Base-by-base conservation (phyloP, 2,113 vertebrate species). In the Bubalus kerabau region DNA sequence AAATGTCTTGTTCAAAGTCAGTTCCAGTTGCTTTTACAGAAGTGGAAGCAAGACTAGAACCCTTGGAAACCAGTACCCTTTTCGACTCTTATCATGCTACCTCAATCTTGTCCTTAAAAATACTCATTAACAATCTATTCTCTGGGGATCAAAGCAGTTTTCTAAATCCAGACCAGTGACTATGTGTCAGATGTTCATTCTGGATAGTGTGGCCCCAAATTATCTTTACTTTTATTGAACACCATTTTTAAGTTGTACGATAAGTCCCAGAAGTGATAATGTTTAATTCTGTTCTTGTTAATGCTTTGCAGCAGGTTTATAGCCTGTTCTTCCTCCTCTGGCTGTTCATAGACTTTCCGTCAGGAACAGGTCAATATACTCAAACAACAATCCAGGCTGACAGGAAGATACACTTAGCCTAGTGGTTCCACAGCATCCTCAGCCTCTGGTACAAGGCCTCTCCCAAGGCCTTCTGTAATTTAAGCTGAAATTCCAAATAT, bases 231-330 rank as follows among this genome's bases (percentile, higher is more conserved):
- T 95, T 97, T 98, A 94, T 95, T 94, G 93, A 97, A 93, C 46
- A 32, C 94, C 93, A 87, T 93, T 97, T 98, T 60, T 67, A 94
- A 94, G 93, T 82, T 91, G 62, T 59, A 60, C 85, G 96, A 93
- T 56, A 93, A 98, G 95, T 98, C 62, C 98, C 98, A 92, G 91
- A 94, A 97, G 94, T 82, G 74, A 57, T 26, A 5, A 0, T 89
- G 98, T 96, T 95, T 94, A 90, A 97, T 98, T 98, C 97, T 95
- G 46, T 93, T 93, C 93, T 12, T 94, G 92, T 88, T 86, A 90
- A 84, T 71, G 36, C 43, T 96, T 85, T 57, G 90, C 59, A 21
- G 97, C 87, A 48, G 94, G 26, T 84, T 62, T 80, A 36, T 28
- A 0, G 95, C 48, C 0, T 50, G 26, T 89, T 16, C 87, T n/a